These are phyloP conservation scores for Papilio polyxenes DNA, from an alignment of 1,140 invertebrate genomes.

Conservation along the genomic window DNA sequence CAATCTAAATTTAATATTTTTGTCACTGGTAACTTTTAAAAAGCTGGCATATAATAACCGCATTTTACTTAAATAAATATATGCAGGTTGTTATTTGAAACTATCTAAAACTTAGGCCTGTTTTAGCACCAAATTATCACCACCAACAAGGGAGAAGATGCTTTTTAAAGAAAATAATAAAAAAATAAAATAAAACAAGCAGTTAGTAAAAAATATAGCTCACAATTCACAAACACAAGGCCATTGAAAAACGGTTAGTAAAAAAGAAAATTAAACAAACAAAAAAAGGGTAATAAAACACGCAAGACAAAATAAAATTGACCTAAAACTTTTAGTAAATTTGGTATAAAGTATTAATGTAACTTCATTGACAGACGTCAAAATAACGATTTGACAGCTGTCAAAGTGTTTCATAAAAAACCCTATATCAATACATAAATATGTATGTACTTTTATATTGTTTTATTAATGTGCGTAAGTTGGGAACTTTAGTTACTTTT, in stretches of 20 bases:
- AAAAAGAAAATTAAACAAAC: constrained; percentile 56
- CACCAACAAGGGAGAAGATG: constrained; percentile 60
- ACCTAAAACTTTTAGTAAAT: constrained; percentile 1
- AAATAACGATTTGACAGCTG: constrained; percentile 42
- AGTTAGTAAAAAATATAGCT: constrained; percentile 67
- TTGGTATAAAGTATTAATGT: not conserved
- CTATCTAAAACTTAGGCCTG: constrained; percentile 66
- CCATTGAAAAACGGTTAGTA: constrained; percentile 68
- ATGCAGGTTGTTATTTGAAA: constrained; percentile 57
- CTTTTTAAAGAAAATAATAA: constrained; percentile 50
- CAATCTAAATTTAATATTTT: constrained; percentile 59
- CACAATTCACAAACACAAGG: constrained; percentile 65
- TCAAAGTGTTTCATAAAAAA: constrained; percentile 15
- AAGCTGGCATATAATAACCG: constrained; percentile 41
- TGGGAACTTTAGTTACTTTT: not conserved
- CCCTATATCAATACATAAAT: not conserved
- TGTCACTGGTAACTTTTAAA: constrained; percentile 51
- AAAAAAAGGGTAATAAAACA: constrained; percentile 50
- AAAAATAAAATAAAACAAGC: constrained; percentile 60
- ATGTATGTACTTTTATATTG: not conserved
- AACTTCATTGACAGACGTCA: constrained; percentile 47
- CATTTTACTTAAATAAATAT: constrained; percentile 55
- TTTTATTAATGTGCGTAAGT: constrained; percentile 1
- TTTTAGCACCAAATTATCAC: constrained; percentile 75
- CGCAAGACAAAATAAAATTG: constrained; percentile 44